Percentiles rank a stretch among this genome's conserved stretches.
These are phyloP conservation scores for Andrena minutula DNA, from an alignment of 2,888 invertebrate genomes.

Conservation along the genomic window DNA sequence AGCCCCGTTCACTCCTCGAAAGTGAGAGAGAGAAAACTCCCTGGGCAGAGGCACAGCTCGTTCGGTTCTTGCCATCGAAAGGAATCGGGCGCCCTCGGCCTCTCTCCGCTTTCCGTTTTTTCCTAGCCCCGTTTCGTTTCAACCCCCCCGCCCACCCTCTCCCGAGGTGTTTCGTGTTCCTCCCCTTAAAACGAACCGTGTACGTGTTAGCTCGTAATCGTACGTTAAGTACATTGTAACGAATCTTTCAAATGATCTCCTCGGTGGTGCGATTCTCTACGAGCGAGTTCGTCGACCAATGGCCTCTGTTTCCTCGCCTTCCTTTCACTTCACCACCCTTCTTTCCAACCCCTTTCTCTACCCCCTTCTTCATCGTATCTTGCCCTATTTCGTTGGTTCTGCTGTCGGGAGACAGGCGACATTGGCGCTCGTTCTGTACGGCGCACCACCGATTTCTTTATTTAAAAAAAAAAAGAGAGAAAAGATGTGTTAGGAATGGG, in stretches of 20 bases:
- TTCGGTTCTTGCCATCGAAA: conserved; percentile 40
- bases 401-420: conserved; percentile 68
- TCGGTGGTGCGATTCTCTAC: conserved; percentile 77
- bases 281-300: conserved; percentile 70
- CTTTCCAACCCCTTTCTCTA: background rate
- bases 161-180: conserved; percentile 2
- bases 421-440: conserved; percentile 74
- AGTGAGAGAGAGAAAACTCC: conserved; percentile 32
- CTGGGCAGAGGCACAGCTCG: conserved; percentile 24
- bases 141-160: background rate
- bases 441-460: conserved; percentile 67
- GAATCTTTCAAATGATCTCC: conserved; percentile 84
- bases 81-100: conserved; percentile 17
- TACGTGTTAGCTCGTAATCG: conserved; percentile 74
- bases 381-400: conserved; percentile 7
- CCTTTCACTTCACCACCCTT: background rate
- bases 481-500: conserved; percentile 16
- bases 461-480: background rate
- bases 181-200: conserved; percentile 40
- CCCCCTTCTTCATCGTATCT: conserved; percentile 6
- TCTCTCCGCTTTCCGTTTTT: conserved; percentile 46
- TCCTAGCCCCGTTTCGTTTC: conserved; percentile 43
- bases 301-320: conserved; percentile 63
- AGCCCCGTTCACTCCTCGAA: conserved; percentile 11
- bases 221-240: conserved; percentile 71